Evolutionary conservation across 2,888 invertebrate genomes (phyloP).

Genomic region (Pedicia rivosa): DNA sequence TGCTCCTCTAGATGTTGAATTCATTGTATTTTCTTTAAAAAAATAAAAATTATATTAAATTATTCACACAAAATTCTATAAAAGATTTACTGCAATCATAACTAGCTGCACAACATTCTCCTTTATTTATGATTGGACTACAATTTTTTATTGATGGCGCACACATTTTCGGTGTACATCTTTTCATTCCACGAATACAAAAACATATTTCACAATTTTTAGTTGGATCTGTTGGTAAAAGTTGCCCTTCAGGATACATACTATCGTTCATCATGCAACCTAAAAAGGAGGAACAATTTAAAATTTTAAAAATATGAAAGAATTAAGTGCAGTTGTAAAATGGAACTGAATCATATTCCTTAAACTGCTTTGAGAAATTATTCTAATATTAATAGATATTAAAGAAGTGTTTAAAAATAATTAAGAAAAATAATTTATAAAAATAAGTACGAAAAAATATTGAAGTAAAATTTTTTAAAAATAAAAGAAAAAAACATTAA

Average conservation of each 20-base stretch:
- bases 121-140: conserved; percentile 52
- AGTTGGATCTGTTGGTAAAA: conserved; percentile 35
- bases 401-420: no score
- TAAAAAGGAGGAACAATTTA: no score
- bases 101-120: conserved; percentile 72
- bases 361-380: background rate
- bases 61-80: no score
- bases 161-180: conserved; percentile 61
- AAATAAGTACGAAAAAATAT: no score
- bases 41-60: no score
- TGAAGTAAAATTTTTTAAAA: no score
- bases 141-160: conserved; percentile 61
- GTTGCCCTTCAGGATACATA: conserved; percentile 53
- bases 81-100: conserved; percentile 59
- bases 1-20: background rate
- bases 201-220: conserved; percentile 59
- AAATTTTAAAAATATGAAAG: no score
- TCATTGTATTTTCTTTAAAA: no score
- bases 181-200: conserved; percentile 54
- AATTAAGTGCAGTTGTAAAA: conserved; percentile 2
- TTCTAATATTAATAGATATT: no score
- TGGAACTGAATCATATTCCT: conserved; percentile 1
- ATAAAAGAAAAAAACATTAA: no score
- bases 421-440: no score
- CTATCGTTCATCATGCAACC: conserved; percentile 48